Percentiles rank a stretch among this genome's conserved stretches.
Conservation (phyloP, 2,888 invertebrate genomes). For the Calameuta pallipes region DNA sequence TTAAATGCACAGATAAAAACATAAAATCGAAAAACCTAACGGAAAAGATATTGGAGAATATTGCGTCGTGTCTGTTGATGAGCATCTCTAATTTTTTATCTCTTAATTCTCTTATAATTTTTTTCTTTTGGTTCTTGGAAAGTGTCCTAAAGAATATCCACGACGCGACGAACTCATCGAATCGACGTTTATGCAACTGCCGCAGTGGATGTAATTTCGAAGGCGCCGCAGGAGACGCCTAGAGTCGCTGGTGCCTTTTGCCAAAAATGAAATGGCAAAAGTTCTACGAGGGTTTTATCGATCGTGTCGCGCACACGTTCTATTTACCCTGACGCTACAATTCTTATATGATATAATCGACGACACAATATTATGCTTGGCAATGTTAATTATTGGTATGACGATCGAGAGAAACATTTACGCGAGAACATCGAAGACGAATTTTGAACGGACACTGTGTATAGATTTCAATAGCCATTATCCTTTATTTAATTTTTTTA, state of each 20-base stretch:
- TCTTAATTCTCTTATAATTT: background rate
- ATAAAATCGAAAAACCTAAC: background rate
- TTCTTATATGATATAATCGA: background rate
- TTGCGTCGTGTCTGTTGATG: background rate
- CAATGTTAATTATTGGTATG: background rate
- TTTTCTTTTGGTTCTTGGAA: background rate
- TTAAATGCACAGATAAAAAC: background rate
- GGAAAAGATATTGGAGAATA: background rate
- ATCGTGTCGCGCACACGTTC: background rate
- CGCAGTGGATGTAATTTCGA: background rate
- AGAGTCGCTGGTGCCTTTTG: background rate
- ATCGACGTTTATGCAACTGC: background rate
- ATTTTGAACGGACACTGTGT: background rate
- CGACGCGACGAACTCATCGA: background rate
- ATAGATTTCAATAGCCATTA: background rate
- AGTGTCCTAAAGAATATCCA: background rate
- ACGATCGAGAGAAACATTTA: background rate
- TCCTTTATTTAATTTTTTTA: background rate
- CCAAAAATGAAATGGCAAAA: background rate
- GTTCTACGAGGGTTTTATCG: background rate
- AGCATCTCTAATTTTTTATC: background rate
- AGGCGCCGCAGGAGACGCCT: background rate
- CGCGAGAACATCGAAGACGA: background rate
- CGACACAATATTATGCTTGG: background rate
- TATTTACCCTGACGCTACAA: background rate